phyloP scores from a whole-genome alignment of 2,797 vertebrate species.

The Eulemur mongoz region DNA sequence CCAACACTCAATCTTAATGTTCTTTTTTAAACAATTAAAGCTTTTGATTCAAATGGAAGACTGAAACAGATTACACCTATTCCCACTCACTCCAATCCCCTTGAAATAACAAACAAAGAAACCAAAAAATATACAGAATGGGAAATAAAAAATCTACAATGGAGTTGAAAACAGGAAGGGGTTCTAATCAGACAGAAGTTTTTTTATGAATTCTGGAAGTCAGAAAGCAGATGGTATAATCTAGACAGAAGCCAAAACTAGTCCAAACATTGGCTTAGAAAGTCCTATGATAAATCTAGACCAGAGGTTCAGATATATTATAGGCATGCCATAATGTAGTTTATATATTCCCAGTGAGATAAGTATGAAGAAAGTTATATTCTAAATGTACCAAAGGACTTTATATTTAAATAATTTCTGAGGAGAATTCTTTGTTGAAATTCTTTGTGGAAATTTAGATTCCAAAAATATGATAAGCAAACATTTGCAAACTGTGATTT shows the following conservation, averaged over 20 bases:
- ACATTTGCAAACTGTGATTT: conserved; percentile 31
- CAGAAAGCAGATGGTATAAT: not conserved
- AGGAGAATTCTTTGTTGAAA: not conserved
- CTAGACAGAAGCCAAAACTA: not conserved
- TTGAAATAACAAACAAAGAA: not conserved
- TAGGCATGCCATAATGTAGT: not conserved
- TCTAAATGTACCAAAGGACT: not conserved
- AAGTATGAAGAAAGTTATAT: not conserved
- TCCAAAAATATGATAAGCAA: not conserved
- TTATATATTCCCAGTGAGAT: not conserved
- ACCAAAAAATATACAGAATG: not conserved
- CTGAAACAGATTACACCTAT: not conserved
- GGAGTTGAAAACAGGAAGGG: not conserved
- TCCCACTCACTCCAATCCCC: not conserved
- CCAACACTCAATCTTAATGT: not conserved
- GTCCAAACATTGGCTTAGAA: not conserved
- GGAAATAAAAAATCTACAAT: not conserved
- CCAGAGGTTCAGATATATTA: not conserved
- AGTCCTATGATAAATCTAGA: not conserved
- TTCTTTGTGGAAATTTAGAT: not conserved
- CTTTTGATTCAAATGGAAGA: not conserved
- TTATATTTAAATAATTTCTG: not conserved
- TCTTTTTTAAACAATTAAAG: not conserved
- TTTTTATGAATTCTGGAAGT: not conserved
- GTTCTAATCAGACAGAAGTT: not conserved